phyloP scores from a whole-genome alignment of 2,113 vertebrate species.

The Bufo gargarizans region DNA sequence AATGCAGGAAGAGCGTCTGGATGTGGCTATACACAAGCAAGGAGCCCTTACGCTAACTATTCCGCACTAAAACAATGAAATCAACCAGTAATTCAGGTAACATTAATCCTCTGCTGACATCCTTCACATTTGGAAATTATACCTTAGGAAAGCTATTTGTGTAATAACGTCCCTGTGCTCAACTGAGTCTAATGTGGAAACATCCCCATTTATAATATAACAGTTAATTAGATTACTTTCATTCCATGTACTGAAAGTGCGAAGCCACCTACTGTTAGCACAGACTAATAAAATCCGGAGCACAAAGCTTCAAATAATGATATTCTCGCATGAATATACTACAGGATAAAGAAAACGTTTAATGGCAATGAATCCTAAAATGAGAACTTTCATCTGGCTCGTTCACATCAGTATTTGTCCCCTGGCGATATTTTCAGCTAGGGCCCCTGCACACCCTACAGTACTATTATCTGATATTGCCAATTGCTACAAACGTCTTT shows the following conservation, averaged over 20 bases:
- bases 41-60: background rate
- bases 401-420: background rate
- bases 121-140: slow-evolving; percentile 26
- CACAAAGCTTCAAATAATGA: background rate
- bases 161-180: slow-evolving; percentile 13
- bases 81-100: background rate
- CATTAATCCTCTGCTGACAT: background rate
- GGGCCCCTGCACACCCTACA: background rate
- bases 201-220: slow-evolving; percentile 9
- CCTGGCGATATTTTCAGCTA: slow-evolving; percentile 6
- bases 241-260: background rate
- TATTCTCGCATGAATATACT: slow-evolving; percentile 25
- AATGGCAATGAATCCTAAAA: background rate
- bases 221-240: slow-evolving; percentile 26
- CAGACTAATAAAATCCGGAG: slow-evolving; percentile 16
- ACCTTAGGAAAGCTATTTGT: background rate
- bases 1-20: background rate
- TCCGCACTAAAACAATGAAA: slow-evolving; percentile 4
- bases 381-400: background rate
- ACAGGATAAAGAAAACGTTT: slow-evolving; percentile 40
- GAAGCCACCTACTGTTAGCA: slow-evolving; percentile 37
- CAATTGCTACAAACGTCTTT: background rate
- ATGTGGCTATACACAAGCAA: background rate
- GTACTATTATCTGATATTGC: slow-evolving; percentile 5
- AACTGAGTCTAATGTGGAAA: background rate